Conservation (phyloP, 2,797 vertebrate genomes). For the Loriculus beryllinus region DNA sequence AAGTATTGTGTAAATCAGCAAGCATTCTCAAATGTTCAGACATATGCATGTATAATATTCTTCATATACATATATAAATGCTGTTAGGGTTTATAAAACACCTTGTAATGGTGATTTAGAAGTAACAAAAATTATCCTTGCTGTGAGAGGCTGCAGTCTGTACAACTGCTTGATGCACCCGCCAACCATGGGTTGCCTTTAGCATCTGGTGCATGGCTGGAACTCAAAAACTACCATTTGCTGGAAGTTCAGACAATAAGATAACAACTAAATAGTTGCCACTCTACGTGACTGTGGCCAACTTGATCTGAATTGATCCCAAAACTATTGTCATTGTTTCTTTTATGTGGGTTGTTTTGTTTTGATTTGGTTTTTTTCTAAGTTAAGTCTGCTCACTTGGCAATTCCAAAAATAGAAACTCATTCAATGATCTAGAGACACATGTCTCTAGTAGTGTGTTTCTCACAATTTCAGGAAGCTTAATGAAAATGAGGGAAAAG, state of each 20-base stretch:
- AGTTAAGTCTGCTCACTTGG: neutral
- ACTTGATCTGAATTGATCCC: neutral
- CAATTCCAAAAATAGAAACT: neutral
- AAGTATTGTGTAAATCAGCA: neutral
- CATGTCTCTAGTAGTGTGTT: neutral
- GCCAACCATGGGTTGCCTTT: rapidly evolving
- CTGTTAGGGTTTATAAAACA: neutral
- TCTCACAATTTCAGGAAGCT: neutral
- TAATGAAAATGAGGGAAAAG: neutral
- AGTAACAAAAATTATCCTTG: neutral
- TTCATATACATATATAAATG: neutral
- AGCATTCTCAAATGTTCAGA: neutral
- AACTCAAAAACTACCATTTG: neutral
- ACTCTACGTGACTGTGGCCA: neutral
- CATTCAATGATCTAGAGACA: neutral
- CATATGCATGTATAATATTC: neutral
- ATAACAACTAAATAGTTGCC: neutral
- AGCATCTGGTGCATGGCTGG: neutral
- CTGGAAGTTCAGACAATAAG: neutral
- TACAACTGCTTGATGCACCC: neutral
- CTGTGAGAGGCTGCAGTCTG: neutral
- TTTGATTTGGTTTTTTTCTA: neutral
- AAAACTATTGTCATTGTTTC: neutral
- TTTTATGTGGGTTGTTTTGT: neutral
- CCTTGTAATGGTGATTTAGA: neutral